Conservation (phyloP, 2,888 invertebrate genomes). For the Tethea ocularis region DNA sequence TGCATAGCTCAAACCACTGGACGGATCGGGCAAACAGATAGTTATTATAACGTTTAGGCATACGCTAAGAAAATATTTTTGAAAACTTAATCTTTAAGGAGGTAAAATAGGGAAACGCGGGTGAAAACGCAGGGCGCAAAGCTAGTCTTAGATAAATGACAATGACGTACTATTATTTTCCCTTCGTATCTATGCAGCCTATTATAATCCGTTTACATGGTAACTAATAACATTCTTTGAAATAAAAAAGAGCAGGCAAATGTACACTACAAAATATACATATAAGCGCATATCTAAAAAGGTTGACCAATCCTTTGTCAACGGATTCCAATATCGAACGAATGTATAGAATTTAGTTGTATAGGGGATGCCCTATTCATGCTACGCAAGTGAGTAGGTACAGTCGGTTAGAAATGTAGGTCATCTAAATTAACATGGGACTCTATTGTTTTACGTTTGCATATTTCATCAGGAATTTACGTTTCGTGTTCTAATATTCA, state of each 20-base stretch:
- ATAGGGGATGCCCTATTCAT: slow-evolving; percentile 62
- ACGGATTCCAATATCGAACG: slow-evolving; percentile 73
- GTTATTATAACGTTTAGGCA: too few species aligned
- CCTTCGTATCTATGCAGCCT: not conserved
- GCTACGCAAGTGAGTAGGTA: slow-evolving; percentile 32
- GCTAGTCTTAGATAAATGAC: too few species aligned
- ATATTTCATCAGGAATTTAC: not conserved
- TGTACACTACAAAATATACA: slow-evolving; percentile 38
- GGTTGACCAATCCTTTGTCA: slow-evolving; percentile 76
- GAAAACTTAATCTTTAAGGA: too few species aligned
- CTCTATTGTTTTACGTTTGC: not conserved
- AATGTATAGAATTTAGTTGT: slow-evolving; percentile 61
- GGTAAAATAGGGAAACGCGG: too few species aligned
- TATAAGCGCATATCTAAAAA: slow-evolving; percentile 52
- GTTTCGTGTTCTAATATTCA: not conserved
- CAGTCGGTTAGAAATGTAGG: slow-evolving; percentile 15
- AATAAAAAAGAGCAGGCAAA: slow-evolving; percentile 1
- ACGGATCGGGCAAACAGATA: too few species aligned
- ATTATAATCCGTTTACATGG: not conserved
- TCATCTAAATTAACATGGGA: not conserved
- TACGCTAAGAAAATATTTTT: too few species aligned
- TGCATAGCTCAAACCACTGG: too few species aligned
- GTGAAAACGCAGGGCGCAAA: too few species aligned
- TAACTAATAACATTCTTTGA: not conserved
- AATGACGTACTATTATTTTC: too few species aligned